A percentile compares a stretch with the other conserved stretches of the same genome.
These are phyloP conservation scores for Chydorus sphaericus DNA, from an alignment of 2,888 invertebrate species.

Conservation along the genomic window DNA sequence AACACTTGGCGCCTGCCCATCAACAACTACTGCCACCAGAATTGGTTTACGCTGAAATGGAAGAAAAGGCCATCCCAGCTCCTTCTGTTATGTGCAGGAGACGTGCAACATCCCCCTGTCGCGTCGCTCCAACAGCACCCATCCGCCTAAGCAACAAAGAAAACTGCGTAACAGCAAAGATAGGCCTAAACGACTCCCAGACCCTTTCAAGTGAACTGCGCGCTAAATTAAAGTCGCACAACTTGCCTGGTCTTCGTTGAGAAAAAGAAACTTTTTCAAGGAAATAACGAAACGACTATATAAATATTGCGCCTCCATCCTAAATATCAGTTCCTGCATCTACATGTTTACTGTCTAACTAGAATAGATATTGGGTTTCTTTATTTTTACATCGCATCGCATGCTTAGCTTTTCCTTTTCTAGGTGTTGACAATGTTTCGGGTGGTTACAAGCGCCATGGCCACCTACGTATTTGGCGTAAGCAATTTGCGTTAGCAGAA, in stretches of 20 bases:
- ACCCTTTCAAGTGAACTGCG: background rate
- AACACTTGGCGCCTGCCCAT: background rate
- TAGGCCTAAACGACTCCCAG: background rate
- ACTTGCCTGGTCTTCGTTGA: slow-evolving; percentile 8
- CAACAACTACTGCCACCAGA: background rate
- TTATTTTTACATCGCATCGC: too few species aligned
- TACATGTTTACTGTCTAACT: too few species aligned
- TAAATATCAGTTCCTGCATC: too few species aligned
- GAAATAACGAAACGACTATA: too few species aligned
- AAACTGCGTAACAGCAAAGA: background rate
- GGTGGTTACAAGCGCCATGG: too few species aligned
- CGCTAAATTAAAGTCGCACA: slow-evolving; percentile 5
- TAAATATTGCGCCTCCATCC: too few species aligned
- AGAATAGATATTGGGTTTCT: too few species aligned
- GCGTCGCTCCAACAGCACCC: background rate
- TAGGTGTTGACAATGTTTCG: too few species aligned
- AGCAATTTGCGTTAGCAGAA: too few species aligned
- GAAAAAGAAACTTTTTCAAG: background rate
- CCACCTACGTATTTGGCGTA: too few species aligned
- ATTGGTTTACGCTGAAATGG: background rate
- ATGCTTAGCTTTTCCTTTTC: too few species aligned
- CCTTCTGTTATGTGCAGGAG: background rate
- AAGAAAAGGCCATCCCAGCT: background rate
- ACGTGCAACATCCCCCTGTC: background rate
- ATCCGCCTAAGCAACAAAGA: background rate